Evolutionary conservation across 2,113 vertebrate species (phyloP), one percentile per base, ranked within the genome.

Genomic region (Pseudopipra pipra): DNA sequence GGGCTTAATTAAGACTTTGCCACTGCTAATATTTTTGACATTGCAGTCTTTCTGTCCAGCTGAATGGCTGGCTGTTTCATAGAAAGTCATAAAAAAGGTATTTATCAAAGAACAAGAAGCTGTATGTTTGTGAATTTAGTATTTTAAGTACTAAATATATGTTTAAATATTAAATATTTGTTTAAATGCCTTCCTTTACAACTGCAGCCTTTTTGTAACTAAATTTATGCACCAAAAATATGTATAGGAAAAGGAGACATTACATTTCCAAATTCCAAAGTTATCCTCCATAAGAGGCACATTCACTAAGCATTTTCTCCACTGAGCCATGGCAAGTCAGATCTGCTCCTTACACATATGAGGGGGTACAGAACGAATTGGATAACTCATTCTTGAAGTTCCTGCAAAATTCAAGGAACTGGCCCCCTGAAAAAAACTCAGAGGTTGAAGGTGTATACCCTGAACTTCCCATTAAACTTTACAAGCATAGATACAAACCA

Each of bases 321-420:
- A 22, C 0, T 61, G 71, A 79, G 27, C 12, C 30, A 41, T 13
- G 11, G 14, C 21, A 43, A 83, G 44, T 14, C 37, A 68, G 16
- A 35, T 30, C 23, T 68, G 14, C 8, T 67, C 37, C 67, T 83
- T 51, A 67, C 12, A 59, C 8, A 17, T 7, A 65, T 3, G 17
- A 87, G 47, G 44, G 0, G 0, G 6, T 47, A 71, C 14, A 67
- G 43, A 82, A 68, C 6, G 17, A 33, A 72, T 31, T 0, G 5
- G 15, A 6, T 27, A 78, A 67, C 10, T 37, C 17, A 14, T 33
- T 85, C 49, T 47, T 41, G 54, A 72, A 20, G 27, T 56, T 63
- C 16, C 70, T 78, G 27, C 3, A 8, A 76, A 83, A 79, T 75
- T 72, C 52, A 90, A 59, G 54, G 37, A 46, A 85, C 39, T 51